These are phyloP conservation scores for Euplagia quadripunctaria DNA, from an alignment of 2,888 invertebrate genomes.

Conservation along the genomic window DNA sequence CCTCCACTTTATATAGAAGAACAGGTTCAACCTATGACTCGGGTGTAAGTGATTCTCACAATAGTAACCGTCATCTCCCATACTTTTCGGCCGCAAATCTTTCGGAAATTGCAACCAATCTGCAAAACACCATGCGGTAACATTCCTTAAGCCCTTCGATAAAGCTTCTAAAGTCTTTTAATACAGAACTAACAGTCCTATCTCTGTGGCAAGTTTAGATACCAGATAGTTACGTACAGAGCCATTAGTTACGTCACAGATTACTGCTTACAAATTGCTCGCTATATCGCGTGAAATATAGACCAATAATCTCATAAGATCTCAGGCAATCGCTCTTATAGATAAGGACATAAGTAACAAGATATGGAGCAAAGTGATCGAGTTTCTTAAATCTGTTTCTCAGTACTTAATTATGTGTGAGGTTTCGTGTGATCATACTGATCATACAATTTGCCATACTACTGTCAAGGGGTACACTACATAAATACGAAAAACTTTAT, in stretches of 20 bases:
- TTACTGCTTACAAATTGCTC: constrained; percentile 25
- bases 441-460: no score
- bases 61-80: no score
- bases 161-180: no score
- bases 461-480: no score
- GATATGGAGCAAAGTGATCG: constrained; percentile 7
- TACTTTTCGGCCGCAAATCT: no score
- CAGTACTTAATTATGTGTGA: neutral
- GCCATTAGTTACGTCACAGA: constrained; percentile 28
- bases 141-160: no score
- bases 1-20: neutral
- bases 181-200: no score
- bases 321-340: constrained; percentile 31
- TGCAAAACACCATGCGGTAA: no score
- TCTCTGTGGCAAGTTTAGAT: neutral
- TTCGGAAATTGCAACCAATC: no score
- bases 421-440: neutral
- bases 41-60: no score
- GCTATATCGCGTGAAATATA: constrained; percentile 40
- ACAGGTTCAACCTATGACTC: neutral
- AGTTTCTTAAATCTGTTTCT: neutral
- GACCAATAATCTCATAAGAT: constrained; percentile 29
- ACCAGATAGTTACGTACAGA: constrained; percentile 13
- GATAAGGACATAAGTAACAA: constrained; percentile 36
- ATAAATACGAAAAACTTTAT: no score